A percentile compares a stretch with the other conserved stretches of the same genome.
These are phyloP conservation scores for Steatocranus sp. DNA, from an alignment of 2,797 vertebrate species.

Conservation along the genomic window DNA sequence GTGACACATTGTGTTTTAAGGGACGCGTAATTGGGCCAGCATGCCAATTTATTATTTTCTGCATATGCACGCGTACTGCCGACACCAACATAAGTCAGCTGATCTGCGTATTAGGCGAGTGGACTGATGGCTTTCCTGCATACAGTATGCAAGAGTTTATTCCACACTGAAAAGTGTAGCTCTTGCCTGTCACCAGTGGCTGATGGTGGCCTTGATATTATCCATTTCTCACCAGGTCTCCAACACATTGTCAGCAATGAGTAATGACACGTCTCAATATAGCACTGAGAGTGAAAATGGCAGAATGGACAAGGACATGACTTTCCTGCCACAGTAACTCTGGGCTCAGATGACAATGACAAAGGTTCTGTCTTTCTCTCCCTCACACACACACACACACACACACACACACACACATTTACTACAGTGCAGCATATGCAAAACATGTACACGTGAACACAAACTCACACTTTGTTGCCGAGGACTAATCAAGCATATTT, in stretches of 20 bases:
- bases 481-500: background rate
- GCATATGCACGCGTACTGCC: background rate
- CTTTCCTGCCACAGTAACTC: conserved; percentile 56
- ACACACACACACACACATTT: background rate
- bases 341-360: conserved; percentile 36
- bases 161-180: background rate
- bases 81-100: background rate
- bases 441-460: background rate
- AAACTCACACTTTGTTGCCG: background rate
- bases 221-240: conserved; percentile 49
- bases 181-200: conserved; percentile 1
- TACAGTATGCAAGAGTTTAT: background rate
- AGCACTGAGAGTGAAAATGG: conserved; percentile 64
- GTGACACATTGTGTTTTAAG: background rate
- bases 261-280: conserved; percentile 72
- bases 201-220: conserved; percentile 41
- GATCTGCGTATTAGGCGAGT: background rate
- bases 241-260: conserved; percentile 65
- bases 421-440: background rate
- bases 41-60: background rate
- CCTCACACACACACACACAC: background rate
- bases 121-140: background rate
- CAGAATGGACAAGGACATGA: conserved; percentile 72
- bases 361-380: background rate
- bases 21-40: accelerated